Percentiles rank a stretch among this genome's conserved stretches.
phyloP scores from a whole-genome alignment of 2,888 invertebrate species.

The Stenodema calcarata region DNA sequence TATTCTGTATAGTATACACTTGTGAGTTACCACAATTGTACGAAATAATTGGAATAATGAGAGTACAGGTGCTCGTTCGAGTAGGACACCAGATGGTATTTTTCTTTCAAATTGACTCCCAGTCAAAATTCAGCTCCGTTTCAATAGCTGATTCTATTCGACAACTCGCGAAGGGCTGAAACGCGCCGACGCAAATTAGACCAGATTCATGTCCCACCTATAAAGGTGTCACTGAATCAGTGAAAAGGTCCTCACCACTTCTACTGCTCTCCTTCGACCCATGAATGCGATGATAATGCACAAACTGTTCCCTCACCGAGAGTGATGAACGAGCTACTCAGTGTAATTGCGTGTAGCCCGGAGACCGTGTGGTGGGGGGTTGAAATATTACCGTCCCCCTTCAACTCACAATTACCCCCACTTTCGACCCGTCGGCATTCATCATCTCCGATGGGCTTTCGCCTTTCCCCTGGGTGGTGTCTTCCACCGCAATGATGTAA shows the following conservation, averaged over 20 bases:
- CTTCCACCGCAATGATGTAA: slow-evolving; percentile 46
- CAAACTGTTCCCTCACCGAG: slow-evolving; percentile 56
- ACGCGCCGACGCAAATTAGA: too few relatives aligned
- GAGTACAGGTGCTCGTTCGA: too few relatives aligned
- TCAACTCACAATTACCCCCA: slow-evolving; percentile 47
- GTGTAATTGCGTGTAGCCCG: slow-evolving; percentile 64
- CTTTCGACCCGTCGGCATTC: slow-evolving; percentile 39
- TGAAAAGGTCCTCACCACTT: not conserved
- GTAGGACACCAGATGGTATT: too few relatives aligned
- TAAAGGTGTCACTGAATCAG: slow-evolving; percentile 17
- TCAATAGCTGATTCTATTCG: too few relatives aligned
- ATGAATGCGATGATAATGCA: slow-evolving; percentile 55
- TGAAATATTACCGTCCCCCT: slow-evolving; percentile 44
- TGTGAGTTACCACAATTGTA: too few relatives aligned
- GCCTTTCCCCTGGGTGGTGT: slow-evolving; percentile 42
- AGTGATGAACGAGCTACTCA: slow-evolving; percentile 69
- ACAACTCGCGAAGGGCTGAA: too few relatives aligned
- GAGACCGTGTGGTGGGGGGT: not conserved
- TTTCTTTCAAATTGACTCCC: too few relatives aligned
- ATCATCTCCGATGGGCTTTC: slow-evolving; percentile 29
- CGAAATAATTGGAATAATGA: too few relatives aligned
- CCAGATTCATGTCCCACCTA: not conserved
- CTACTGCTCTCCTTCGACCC: not conserved
- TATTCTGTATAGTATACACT: too few relatives aligned
- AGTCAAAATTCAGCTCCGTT: too few relatives aligned